Percentiles rank a stretch among this genome's conserved stretches.
These are phyloP conservation scores for Zootoca vivipara DNA, from an alignment of 2,113 vertebrate genomes.

Conservation along the genomic window DNA sequence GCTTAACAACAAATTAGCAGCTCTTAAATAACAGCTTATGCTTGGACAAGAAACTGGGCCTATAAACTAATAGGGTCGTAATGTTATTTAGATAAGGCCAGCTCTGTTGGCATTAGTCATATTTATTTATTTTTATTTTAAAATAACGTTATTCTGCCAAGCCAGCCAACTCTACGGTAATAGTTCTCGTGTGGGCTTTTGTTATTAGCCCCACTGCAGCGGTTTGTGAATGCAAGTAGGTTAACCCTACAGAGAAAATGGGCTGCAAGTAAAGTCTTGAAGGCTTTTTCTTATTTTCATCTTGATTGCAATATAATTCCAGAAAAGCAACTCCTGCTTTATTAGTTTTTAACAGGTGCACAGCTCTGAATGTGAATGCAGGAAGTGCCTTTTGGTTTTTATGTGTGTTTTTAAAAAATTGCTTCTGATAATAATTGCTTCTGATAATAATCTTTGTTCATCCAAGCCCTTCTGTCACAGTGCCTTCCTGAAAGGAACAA, in stretches of 20 bases:
- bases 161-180: background rate
- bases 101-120: background rate
- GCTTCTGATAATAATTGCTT: background rate
- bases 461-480: background rate
- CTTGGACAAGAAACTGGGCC: background rate
- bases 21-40: background rate
- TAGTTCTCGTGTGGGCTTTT: background rate
- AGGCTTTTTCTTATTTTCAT: background rate
- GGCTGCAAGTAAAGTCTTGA: background rate
- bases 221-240: background rate
- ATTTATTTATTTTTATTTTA: conserved; percentile 1
- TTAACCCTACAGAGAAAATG: background rate
- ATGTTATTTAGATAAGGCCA: background rate
- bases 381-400: background rate
- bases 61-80: background rate
- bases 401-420: background rate
- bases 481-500: conserved; percentile 33
- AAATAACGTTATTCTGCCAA: background rate
- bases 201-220: background rate
- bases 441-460: background rate
- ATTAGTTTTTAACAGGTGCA: background rate
- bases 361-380: background rate
- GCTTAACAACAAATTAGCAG: background rate
- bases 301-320: background rate
- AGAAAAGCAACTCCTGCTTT: background rate